Percentiles rank a stretch among this genome's conserved stretches.
These are phyloP conservation scores for Gymnorhina tibicen DNA, from an alignment of 2,113 vertebrate species.

Conservation along the genomic window DNA sequence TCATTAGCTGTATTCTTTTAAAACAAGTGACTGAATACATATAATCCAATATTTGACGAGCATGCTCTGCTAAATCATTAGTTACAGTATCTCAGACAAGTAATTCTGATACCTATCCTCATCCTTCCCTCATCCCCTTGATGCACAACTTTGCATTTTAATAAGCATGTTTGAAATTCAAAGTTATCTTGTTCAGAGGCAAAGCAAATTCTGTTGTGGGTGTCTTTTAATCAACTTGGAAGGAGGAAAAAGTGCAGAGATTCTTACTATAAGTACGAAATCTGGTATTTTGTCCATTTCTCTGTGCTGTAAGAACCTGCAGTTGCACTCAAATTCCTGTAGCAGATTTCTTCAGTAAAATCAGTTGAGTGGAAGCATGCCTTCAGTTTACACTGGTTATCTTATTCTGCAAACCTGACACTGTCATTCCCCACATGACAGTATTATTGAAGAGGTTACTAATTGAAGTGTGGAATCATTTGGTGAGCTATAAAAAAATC, in stretches of 20 bases:
- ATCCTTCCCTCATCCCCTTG: neutral
- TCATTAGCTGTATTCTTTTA: slow-evolving; percentile 25
- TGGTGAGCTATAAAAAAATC: neutral
- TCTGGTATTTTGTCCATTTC: neutral
- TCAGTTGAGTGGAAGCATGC: rapidly evolving
- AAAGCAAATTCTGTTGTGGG: neutral
- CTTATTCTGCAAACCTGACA: neutral
- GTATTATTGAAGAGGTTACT: neutral
- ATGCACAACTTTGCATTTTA: slow-evolving; percentile 32
- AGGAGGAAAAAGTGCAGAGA: neutral
- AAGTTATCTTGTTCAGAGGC: neutral
- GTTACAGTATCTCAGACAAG: neutral
- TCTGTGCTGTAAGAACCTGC: neutral
- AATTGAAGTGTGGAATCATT: neutral
- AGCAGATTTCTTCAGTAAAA: neutral
- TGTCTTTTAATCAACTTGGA: neutral
- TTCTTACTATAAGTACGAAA: neutral
- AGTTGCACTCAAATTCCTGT: neutral
- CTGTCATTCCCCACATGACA: neutral
- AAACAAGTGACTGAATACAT: neutral
- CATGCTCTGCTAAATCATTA: slow-evolving; percentile 24
- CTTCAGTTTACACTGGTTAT: neutral
- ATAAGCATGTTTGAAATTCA: slow-evolving; percentile 16
- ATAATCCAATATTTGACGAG: neutral
- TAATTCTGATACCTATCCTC: neutral